Percentiles rank a stretch among this genome's conserved stretches.
phyloP scores from a whole-genome alignment of 2,888 invertebrate species.

The Aphodius sticticus region DNA sequence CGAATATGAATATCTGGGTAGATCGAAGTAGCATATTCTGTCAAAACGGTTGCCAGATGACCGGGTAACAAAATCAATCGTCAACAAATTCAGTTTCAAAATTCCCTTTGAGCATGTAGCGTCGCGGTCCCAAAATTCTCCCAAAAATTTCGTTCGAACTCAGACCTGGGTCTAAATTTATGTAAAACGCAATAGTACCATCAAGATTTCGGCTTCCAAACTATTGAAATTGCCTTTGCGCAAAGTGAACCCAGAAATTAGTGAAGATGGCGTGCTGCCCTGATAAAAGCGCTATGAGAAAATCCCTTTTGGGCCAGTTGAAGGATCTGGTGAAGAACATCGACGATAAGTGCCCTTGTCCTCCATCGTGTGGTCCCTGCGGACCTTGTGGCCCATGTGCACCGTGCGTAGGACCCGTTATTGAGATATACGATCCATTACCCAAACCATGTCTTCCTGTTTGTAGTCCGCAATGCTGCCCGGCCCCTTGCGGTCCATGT shows the following conservation, averaged over 20 bases:
- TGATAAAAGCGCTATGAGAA: constrained; percentile 48
- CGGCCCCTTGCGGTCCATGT: constrained; percentile 53
- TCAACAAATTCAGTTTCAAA: constrained; percentile 7
- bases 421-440: constrained; percentile 65
- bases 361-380: constrained; percentile 47
- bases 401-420: constrained; percentile 55
- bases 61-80: constrained; percentile 12
- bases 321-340: constrained; percentile 54
- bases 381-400: constrained; percentile 52
- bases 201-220: constrained; percentile 11
- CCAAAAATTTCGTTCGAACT: constrained; percentile 5
- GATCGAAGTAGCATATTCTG: not conserved
- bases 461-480: constrained; percentile 58
- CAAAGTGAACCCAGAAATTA: constrained; percentile 11
- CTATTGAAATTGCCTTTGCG: constrained; percentile 19
- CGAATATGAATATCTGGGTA: not conserved
- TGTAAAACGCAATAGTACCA: constrained; percentile 13
- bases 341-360: constrained; percentile 54
- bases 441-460: constrained; percentile 67
- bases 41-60: not conserved
- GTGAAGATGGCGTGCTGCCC: constrained; percentile 38
- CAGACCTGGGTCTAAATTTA: constrained; percentile 9
- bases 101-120: constrained; percentile 1
- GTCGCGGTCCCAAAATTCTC: constrained; percentile 5
- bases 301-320: constrained; percentile 51